These are phyloP conservation scores for Polietes domitor DNA, from an alignment of 2,888 invertebrate species.

Conservation along the genomic window DNA sequence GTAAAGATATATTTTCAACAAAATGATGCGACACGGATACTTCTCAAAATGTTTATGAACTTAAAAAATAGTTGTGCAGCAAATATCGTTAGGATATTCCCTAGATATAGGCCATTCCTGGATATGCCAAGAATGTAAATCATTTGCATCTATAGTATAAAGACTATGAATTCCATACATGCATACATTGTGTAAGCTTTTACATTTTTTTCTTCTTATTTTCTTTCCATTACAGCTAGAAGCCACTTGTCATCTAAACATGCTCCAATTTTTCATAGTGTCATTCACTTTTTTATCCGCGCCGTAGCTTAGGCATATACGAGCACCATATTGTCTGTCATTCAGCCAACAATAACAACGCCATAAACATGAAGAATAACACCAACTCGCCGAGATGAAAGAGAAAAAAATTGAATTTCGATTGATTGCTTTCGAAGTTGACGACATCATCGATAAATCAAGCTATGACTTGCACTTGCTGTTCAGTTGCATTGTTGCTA, in stretches of 20 bases:
- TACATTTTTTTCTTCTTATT: too few relatives aligned
- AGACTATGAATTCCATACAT: too few relatives aligned
- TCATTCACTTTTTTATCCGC: background rate
- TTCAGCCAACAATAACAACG: background rate
- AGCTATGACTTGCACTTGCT: conserved; percentile 49
- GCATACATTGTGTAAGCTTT: too few relatives aligned
- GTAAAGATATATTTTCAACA: too few relatives aligned
- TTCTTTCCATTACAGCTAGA: background rate
- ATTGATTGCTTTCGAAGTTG: conserved; percentile 78
- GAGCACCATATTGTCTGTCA: background rate
- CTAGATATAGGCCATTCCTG: too few relatives aligned
- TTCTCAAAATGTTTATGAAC: too few relatives aligned
- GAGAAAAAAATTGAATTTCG: conserved; percentile 76
- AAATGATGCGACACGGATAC: too few relatives aligned
- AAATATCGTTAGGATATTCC: too few relatives aligned
- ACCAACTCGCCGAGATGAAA: background rate
- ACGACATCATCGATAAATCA: conserved; percentile 71
- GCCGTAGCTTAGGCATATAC: background rate
- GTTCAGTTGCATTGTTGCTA: too few relatives aligned
- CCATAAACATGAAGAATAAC: background rate
- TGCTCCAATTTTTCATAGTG: background rate
- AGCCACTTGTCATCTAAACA: background rate
- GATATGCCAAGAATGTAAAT: too few relatives aligned
- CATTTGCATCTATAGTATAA: too few relatives aligned
- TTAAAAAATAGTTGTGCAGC: too few relatives aligned